These are phyloP conservation scores for Patiria pectinifera DNA, from an alignment of 53 echinoderm and acorn worm species.

Conservation along the genomic window DNA sequence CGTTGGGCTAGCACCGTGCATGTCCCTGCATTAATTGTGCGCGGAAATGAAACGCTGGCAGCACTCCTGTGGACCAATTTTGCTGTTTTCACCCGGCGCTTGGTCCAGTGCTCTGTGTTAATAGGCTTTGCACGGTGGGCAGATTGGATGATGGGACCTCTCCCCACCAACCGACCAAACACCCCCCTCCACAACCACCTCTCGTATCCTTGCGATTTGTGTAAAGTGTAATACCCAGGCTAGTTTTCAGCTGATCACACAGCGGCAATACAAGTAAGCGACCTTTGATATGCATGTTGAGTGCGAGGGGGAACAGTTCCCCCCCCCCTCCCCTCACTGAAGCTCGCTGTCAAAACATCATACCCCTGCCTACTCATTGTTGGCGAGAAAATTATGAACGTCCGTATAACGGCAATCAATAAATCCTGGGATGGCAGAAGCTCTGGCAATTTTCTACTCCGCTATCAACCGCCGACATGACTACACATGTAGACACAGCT, in stretches of 20 bases:
- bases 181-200: not conserved
- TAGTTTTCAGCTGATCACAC: conserved; percentile 49
- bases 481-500: conserved; percentile 54
- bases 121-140: conserved; percentile 48
- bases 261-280: conserved; percentile 42
- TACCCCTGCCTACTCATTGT: conserved; percentile 38
- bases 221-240: conserved; percentile 39
- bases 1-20: conserved; percentile 26
- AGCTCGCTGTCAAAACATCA: conserved; percentile 55
- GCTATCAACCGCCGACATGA: conserved; percentile 47
- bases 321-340: conserved; percentile 13
- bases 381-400: conserved; percentile 35
- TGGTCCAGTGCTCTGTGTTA: conserved; percentile 37
- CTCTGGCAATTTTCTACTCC: conserved; percentile 45
- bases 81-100: conserved; percentile 16
- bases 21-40: conserved; percentile 63
- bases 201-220: not conserved
- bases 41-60: conserved; percentile 48
- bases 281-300: conserved; percentile 54
- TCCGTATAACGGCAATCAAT: conserved; percentile 44
- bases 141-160: conserved; percentile 33
- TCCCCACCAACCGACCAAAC: not conserved
- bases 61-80: conserved; percentile 51
- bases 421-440: conserved; percentile 20
- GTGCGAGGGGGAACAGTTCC: not conserved